Conservation (phyloP, 2,113 vertebrate genomes). For the Pholis gunnellus region DNA sequence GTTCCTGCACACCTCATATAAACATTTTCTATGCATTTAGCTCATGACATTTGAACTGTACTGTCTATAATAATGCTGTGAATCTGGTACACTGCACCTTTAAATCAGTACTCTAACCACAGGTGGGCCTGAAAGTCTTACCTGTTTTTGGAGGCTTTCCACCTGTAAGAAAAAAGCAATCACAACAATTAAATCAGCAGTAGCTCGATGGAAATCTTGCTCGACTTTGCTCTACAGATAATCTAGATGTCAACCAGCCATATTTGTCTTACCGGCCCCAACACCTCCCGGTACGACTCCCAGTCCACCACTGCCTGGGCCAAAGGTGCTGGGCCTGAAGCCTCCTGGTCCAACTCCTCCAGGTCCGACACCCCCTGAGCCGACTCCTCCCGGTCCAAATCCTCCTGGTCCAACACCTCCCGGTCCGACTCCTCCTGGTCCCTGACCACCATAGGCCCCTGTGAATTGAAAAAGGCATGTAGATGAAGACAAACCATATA, state of each 20-base stretch:
- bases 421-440: conserved; percentile 50
- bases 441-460: conserved; percentile 65
- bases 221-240: neutral
- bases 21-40: neutral
- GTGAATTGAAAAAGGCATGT: conserved; percentile 4
- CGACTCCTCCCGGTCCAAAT: conserved; percentile 35
- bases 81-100: neutral
- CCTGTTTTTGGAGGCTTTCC: conserved; percentile 76
- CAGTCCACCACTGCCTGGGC: conserved; percentile 53
- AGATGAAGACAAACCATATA: neutral
- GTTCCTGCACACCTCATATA: neutral
- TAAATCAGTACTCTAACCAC: neutral
- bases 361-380: conserved; percentile 27
- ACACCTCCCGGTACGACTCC: conserved; percentile 60
- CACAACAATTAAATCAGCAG: conserved; percentile 17
- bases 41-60: neutral
- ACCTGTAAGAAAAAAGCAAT: conserved; percentile 45
- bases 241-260: neutral
- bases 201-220: neutral
- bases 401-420: conserved; percentile 46
- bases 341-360: conserved; percentile 53
- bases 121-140: conserved; percentile 12
- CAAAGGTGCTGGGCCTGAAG: conserved; percentile 43
- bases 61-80: neutral
- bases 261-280: conserved; percentile 62